Percentiles rank a stretch among this genome's conserved stretches.
These are phyloP conservation scores for Papilio aristodemus DNA, from an alignment of 1,140 invertebrate genomes.

Conservation along the genomic window DNA sequence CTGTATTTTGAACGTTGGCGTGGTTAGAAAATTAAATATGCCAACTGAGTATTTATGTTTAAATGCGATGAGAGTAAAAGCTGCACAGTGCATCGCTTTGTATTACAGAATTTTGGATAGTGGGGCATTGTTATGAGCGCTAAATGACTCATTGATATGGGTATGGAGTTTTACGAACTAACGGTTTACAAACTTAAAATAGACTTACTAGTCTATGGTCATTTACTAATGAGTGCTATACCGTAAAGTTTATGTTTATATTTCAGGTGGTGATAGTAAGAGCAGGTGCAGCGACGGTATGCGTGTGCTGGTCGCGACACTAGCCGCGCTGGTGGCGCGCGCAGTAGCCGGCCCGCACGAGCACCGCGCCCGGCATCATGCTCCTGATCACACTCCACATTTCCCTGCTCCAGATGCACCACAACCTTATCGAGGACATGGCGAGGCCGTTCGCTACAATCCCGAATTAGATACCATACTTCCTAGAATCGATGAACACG, in stretches of 20 bases:
- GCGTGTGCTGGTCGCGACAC: slow-evolving; percentile 69
- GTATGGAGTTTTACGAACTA: no score
- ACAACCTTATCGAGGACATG: slow-evolving; percentile 78
- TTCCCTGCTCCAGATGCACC: slow-evolving; percentile 58
- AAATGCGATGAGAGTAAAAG: no score
- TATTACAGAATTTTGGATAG: no score
- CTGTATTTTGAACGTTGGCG: no score
- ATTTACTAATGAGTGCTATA: background rate
- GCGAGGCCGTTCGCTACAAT: slow-evolving; percentile 78
- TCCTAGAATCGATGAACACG: slow-evolving; percentile 68
- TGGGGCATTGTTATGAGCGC: no score
- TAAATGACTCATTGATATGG: no score
- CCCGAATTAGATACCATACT: slow-evolving; percentile 77
- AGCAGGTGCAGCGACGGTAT: slow-evolving; percentile 66
- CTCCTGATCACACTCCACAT: slow-evolving; percentile 62
- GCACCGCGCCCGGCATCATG: slow-evolving; percentile 71
- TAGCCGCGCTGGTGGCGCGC: slow-evolving; percentile 69
- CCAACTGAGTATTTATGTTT: no score
- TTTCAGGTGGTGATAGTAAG: slow-evolving; percentile 71
- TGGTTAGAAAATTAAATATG: no score
- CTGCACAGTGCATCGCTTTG: no score
- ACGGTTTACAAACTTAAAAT: no score
- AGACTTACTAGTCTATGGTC: background rate
- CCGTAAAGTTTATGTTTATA: background rate
- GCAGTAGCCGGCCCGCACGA: slow-evolving; percentile 68